Evolutionary conservation across 30 jellyfish, hydroid and myxozoan species (phyloP).

Genomic region (Cassiopea andromeda): DNA sequence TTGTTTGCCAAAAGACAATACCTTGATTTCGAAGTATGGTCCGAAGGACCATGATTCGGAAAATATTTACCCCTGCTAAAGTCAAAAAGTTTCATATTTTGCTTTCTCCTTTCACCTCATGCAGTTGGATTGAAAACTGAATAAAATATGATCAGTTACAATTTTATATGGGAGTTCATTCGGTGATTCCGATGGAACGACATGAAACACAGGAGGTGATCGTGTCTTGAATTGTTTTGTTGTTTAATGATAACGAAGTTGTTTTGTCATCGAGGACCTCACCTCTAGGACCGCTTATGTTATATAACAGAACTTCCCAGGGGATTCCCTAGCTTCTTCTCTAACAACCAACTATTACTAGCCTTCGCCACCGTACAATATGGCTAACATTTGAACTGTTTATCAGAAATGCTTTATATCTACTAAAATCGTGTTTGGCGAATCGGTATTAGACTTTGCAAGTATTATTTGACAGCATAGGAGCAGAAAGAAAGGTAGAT

Average conservation of each 20-base stretch:
- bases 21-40: too few relatives aligned
- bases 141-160: too few relatives aligned
- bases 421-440: background rate
- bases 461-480: background rate
- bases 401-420: background rate
- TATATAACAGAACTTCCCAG: background rate
- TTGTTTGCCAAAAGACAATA: too few relatives aligned
- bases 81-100: too few relatives aligned
- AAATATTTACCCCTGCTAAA: too few relatives aligned
- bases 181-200: too few relatives aligned
- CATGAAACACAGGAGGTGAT: too few relatives aligned
- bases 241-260: background rate
- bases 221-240: too few relatives aligned
- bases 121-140: too few relatives aligned
- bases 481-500: background rate
- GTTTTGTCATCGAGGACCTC: background rate
- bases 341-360: background rate
- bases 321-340: slow-evolving; percentile 21
- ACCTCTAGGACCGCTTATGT: background rate
- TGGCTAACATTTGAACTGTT: background rate
- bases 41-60: too few relatives aligned
- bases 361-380: background rate
- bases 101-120: too few relatives aligned
- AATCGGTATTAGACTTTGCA: background rate
- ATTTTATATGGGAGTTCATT: too few relatives aligned